Percentiles rank a stretch among this genome's conserved stretches.
Conservation (phyloP, 2,888 invertebrate genomes). For the Bedellia somnulentella region DNA sequence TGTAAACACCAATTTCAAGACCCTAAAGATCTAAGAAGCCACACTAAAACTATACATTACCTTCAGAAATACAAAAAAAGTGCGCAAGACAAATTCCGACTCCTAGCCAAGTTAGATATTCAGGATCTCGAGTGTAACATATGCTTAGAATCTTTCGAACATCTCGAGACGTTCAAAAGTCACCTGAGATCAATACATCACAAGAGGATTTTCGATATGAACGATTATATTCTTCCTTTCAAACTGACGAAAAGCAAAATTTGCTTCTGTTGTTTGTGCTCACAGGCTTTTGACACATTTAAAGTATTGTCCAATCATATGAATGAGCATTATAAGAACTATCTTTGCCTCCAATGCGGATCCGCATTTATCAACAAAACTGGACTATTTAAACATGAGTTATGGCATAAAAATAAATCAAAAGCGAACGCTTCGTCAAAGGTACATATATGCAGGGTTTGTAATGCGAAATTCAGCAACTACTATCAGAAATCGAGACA, state of each 20-base stretch:
- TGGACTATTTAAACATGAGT: background rate
- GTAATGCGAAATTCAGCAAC: background rate
- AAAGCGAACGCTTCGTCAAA: too few relatives aligned
- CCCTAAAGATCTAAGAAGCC: background rate
- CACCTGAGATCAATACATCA: conserved; percentile 35
- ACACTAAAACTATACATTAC: background rate
- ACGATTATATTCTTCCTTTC: conserved; percentile 1
- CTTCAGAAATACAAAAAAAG: background rate
- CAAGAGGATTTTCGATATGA: conserved; percentile 15
- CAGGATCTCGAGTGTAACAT: conserved; percentile 3
- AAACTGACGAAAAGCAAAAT: background rate
- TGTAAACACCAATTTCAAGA: conserved; percentile 1
- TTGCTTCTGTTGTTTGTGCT: background rate
- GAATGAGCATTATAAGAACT: background rate
- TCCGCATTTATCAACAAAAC: background rate
- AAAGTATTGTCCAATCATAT: background rate
- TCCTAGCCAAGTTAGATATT: background rate
- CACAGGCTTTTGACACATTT: background rate
- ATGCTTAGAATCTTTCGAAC: background rate
- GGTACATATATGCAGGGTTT: background rate
- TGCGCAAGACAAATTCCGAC: background rate
- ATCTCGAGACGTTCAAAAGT: conserved; percentile 11
- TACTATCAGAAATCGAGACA: conserved; percentile 1
- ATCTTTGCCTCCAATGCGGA: background rate
- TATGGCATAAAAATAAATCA: too few relatives aligned